Conservation (phyloP, 2,888 invertebrate species). For the Beris chalybata region DNA sequence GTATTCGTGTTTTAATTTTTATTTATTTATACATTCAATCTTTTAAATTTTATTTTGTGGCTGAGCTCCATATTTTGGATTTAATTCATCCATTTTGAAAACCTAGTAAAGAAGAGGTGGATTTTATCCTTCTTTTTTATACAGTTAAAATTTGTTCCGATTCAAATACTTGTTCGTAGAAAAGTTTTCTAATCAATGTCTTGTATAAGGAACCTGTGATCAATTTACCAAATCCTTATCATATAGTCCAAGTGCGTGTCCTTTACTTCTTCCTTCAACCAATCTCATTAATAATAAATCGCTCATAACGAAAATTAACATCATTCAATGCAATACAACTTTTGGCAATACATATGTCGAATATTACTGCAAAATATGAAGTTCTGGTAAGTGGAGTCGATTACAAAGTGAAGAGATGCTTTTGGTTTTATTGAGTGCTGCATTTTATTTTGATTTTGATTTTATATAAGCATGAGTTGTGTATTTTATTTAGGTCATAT, state of each 20-base stretch:
- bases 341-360: too few species aligned
- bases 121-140: background rate
- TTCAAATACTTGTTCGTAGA: too few species aligned
- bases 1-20: slow-evolving; percentile 33
- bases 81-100: slow-evolving; percentile 41
- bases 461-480: too few species aligned
- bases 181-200: background rate
- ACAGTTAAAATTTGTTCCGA: background rate
- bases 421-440: too few species aligned
- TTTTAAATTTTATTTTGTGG: background rate
- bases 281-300: slow-evolving; percentile 13
- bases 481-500: too few species aligned
- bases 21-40: slow-evolving; percentile 28
- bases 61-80: background rate
- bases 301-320: slow-evolving; percentile 13
- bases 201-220: background rate
- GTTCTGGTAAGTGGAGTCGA: too few species aligned
- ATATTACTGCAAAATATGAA: too few species aligned
- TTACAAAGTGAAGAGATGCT: too few species aligned
- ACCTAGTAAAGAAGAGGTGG: background rate
- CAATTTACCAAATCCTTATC: background rate
- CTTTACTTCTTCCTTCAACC: slow-evolving; percentile 26
- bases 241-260: background rate
- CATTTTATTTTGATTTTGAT: too few species aligned
- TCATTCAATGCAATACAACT: too few species aligned